Evolutionary conservation across 1,140 invertebrate species (phyloP), one percentile per base, ranked within the genome.

Genomic region (Temnothorax longispinosus): DNA sequence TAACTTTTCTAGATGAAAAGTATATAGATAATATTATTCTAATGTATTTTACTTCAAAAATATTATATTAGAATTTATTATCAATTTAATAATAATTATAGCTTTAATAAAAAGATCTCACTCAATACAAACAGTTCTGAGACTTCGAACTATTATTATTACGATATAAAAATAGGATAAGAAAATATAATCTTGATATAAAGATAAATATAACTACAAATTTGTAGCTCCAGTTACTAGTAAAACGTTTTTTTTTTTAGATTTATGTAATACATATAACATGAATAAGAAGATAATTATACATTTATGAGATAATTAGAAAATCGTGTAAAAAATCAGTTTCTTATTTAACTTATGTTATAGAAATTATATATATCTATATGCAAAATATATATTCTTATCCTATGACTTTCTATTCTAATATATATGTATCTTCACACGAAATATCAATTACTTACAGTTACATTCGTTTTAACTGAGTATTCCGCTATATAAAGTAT

Each of bases 401-500:
- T 60, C 44, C 35, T 69, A 18, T 54, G 10, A 44, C 11, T 58
- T 74, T 56, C 11, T n/a, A 72, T 41, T 0, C 13, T 50, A 44
- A 62, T 50, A n/a, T 7, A 56, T 60, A n/a, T 7, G 44, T 60
- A 15, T 47, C 18, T 47, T 44, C 60, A 32, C 3, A 13, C 3
- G 15, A 62, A 75, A 85, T 54, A 62, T 77, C 47, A 85, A 47
- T 91, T 69, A 88, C 60, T 84, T 56, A 50, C 15, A 62, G 47
- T 50, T 44, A 69, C 85, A 81, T 92, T 90, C 54, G 90, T 90
- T 86, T 94, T 93, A 44, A 88, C 86, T 80, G 91, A 91, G 71
- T 91, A 89, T 85, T 94, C 93, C n/a, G 91, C 87, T 84, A 94
- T 90, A 47, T 93, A 94, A 65, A 95, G 80, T 81, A 95, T 91